phyloP scores from a whole-genome alignment of 2,113 vertebrate species.

The Motacilla tschutschensis region DNA sequence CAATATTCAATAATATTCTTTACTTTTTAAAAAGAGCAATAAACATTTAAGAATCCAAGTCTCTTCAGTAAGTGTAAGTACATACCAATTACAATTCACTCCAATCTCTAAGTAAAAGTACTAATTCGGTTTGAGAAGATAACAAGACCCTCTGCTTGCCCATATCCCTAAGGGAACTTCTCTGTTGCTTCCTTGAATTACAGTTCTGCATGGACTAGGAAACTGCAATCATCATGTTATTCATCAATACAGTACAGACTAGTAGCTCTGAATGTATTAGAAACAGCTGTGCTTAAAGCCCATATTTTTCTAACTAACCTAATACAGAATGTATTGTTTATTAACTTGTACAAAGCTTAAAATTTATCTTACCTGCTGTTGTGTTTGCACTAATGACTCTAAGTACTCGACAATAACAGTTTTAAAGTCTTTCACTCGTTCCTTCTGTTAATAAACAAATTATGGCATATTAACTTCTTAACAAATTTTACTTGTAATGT shows the following conservation, averaged over 20 bases:
- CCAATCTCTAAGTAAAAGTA: not conserved
- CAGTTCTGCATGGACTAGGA: not conserved
- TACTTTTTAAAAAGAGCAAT: not conserved
- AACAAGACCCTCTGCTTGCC: not conserved
- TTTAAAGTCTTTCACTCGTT: slow-evolving; percentile 97
- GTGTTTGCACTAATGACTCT: slow-evolving; percentile 95
- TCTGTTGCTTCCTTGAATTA: not conserved
- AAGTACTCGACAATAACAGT: slow-evolving; percentile 92
- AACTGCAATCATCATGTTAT: not conserved
- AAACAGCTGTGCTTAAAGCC: not conserved
- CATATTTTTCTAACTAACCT: not conserved
- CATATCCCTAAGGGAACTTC: not conserved
- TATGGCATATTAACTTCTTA: slow-evolving; percentile 4
- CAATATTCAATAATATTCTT: not conserved
- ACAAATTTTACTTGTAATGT: not conserved
- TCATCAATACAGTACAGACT: not conserved
- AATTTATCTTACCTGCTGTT: slow-evolving; percentile 88
- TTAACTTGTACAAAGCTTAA: not conserved
- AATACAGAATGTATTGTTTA: not conserved
- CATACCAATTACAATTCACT: not conserved
- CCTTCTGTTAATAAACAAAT: slow-evolving; percentile 81
- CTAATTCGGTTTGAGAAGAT: not conserved
- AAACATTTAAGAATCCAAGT: not conserved
- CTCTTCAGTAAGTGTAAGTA: not conserved
- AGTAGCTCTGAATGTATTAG: not conserved